phyloP scores from a whole-genome alignment of 2,113 vertebrate genomes.

The Monopterus albus region DNA sequence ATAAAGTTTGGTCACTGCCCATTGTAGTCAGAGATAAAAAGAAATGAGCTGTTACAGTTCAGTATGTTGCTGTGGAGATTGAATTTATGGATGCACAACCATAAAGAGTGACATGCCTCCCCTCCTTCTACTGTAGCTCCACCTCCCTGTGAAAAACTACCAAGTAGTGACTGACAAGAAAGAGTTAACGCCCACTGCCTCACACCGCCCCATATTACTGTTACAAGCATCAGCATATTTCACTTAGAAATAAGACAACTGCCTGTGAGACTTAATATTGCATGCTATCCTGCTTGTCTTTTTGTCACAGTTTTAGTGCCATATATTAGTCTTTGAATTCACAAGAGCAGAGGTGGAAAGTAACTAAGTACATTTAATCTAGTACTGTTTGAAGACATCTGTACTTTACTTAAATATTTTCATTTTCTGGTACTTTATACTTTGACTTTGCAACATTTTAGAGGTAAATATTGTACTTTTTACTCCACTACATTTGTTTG shows the following conservation, averaged over 20 bases:
- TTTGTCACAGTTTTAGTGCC: not conserved
- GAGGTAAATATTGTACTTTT: too few relatives aligned
- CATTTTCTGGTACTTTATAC: too few relatives aligned
- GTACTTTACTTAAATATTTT: too few relatives aligned
- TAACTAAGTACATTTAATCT: too few relatives aligned
- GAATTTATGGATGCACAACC: slow-evolving; percentile 3
- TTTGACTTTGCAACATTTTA: too few relatives aligned
- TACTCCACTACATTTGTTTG: too few relatives aligned
- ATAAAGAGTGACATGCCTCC: not conserved
- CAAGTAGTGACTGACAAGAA: not conserved
- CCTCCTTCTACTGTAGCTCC: slow-evolving; percentile 2
- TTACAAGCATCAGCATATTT: not conserved
- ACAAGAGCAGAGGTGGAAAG: too few relatives aligned
- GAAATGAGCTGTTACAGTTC: not conserved
- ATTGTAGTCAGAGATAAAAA: slow-evolving; percentile 2
- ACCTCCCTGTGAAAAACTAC: slow-evolving; percentile 5
- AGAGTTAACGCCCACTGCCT: not conserved
- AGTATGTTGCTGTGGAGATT: slow-evolving; percentile 35
- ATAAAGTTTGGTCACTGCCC: not conserved
- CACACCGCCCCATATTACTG: not conserved
- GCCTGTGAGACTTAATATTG: not conserved
- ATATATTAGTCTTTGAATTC: too few relatives aligned
- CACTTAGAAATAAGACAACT: not conserved
- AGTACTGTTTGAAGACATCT: too few relatives aligned
- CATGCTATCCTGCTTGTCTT: not conserved